Conservation (phyloP, 2,797 vertebrate species). For the Pangasius sanitwongsei region DNA sequence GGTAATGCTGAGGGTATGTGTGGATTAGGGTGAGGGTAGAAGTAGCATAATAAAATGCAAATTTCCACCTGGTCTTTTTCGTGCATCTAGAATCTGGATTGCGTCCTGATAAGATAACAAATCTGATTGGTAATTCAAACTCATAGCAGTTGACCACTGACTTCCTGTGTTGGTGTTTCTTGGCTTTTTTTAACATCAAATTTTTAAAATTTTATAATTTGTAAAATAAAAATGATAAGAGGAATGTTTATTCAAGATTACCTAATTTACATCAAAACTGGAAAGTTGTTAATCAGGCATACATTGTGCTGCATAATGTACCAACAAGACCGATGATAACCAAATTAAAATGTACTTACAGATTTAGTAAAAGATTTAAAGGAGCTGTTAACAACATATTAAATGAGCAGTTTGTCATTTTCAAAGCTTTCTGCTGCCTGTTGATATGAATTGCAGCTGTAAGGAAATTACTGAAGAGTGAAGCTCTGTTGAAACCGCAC, state of each 20-base stretch:
- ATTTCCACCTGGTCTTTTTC: not conserved
- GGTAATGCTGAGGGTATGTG: slow-evolving; percentile 2
- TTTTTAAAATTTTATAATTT: not conserved
- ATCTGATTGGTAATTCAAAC: not conserved
- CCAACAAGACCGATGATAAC: not conserved
- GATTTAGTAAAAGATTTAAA: not conserved
- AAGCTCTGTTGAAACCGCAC: not conserved
- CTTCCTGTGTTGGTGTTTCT: not conserved
- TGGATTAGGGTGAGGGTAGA: slow-evolving; percentile 14
- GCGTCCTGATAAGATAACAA: not conserved
- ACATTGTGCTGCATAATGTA: not conserved
- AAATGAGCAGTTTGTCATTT: not conserved
- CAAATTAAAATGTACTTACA: not conserved
- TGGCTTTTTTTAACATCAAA: not conserved
- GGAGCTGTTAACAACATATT: not conserved
- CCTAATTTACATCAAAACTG: not conserved
- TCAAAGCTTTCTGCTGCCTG: not conserved
- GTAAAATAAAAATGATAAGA: no score
- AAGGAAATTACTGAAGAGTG: not conserved
- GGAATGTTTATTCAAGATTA: not conserved
- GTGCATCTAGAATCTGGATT: not conserved
- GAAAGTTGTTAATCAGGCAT: not conserved
- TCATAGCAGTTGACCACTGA: not conserved
- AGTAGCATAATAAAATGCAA: not conserved
- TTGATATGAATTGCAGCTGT: not conserved